phyloP scores from a whole-genome alignment of 2,113 vertebrate genomes.

The Ictalurus furcatus region DNA sequence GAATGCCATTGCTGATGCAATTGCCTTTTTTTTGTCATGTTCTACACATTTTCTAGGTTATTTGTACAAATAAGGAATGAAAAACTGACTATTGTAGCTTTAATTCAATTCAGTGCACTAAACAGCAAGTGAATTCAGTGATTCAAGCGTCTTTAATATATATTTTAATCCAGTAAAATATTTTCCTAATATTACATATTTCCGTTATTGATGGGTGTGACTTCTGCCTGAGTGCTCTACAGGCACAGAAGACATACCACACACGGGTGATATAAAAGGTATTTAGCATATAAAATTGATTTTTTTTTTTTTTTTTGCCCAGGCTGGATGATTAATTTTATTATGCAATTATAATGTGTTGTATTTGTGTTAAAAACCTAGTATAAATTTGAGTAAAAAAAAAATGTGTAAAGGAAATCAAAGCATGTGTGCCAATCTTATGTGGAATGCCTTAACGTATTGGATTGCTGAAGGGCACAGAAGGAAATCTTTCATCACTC shows the following conservation, averaged over 20 bases:
- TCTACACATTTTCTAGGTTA: neutral
- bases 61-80: neutral
- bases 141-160: neutral
- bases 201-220: neutral
- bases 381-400: neutral
- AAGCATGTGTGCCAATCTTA: conserved; percentile 21
- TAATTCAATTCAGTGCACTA: neutral
- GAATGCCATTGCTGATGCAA: neutral
- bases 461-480: conserved; percentile 62
- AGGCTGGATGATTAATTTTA: neutral
- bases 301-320: neutral
- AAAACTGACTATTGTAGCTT: neutral
- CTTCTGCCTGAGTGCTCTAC: neutral
- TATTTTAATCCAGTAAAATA: neutral
- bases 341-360: too few relatives aligned
- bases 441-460: conserved; percentile 48
- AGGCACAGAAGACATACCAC: neutral
- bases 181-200: too few relatives aligned
- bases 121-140: neutral
- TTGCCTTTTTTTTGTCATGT: neutral
- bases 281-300: neutral
- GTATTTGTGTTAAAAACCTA: neutral
- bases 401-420: neutral
- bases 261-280: neutral
- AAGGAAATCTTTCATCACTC: conserved; percentile 67